These are phyloP conservation scores for Cotesia congregata DNA, from an alignment of 2,888 invertebrate genomes.

Conservation along the genomic window DNA sequence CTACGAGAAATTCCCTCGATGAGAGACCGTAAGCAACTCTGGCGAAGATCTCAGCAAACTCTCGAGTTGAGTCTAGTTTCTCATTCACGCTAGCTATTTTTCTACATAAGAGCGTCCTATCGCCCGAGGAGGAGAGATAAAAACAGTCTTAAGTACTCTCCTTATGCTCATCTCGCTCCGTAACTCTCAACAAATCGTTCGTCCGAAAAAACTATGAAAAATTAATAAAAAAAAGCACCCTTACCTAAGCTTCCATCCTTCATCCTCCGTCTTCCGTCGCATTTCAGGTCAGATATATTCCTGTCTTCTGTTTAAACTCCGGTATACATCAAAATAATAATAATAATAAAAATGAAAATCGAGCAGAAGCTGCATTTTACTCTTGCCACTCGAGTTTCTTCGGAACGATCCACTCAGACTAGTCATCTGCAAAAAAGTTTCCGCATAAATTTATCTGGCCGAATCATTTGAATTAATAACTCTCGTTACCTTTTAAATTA, in stretches of 20 bases:
- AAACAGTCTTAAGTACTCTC: slow-evolving; percentile 37
- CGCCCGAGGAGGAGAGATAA: slow-evolving; percentile 28
- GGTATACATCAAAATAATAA: background rate
- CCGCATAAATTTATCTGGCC: background rate
- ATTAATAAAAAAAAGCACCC: slow-evolving; percentile 2
- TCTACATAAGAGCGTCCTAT: slow-evolving; percentile 27
- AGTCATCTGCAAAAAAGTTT: slow-evolving; percentile 4
- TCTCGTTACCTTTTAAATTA: background rate
- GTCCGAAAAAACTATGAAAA: background rate
- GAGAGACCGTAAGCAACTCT: slow-evolving; percentile 20
- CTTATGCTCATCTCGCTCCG: slow-evolving; percentile 11
- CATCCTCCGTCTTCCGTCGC: background rate
- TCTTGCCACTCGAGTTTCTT: background rate
- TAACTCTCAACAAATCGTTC: slow-evolving; percentile 12
- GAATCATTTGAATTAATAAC: slow-evolving; percentile 23
- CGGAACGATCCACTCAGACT: background rate
- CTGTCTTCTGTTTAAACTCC: background rate
- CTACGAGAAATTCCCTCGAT: background rate
- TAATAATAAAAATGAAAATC: background rate
- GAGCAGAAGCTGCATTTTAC: slow-evolving; percentile 25
- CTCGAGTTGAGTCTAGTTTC: slow-evolving; percentile 4
- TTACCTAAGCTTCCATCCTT: background rate
- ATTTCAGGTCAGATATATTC: background rate
- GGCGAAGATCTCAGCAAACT: background rate
- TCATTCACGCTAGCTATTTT: slow-evolving; percentile 29